A percentile compares a stretch with the other conserved stretches of the same genome.
Conservation (phyloP, 2,113 vertebrate genomes). For the Charina bottae region DNA sequence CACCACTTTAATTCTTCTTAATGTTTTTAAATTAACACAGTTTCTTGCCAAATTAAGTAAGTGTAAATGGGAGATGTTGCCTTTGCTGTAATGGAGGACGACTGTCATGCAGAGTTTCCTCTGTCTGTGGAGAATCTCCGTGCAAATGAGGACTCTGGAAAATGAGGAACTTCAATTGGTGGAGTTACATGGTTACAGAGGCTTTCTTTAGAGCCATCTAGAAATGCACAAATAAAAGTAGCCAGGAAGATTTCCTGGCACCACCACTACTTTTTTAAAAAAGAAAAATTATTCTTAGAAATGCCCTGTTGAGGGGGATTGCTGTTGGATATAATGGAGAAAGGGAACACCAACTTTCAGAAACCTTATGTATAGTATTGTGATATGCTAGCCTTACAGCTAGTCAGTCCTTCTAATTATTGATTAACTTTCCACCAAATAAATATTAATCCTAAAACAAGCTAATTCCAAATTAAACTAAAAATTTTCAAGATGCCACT, state of each 20-base stretch:
- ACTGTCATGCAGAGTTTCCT: background rate
- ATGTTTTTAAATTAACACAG: background rate
- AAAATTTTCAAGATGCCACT: background rate
- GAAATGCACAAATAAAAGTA: background rate
- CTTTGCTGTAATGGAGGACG: background rate
- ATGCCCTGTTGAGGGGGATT: background rate
- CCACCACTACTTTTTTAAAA: background rate
- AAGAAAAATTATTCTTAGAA: background rate
- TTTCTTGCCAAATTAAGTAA: background rate
- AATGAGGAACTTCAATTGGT: background rate
- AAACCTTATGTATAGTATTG: background rate
- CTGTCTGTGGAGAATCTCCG: background rate
- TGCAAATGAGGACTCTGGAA: background rate
- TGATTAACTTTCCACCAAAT: background rate
- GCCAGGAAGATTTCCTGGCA: slow-evolving; percentile 7
- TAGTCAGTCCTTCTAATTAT: slow-evolving; percentile 16
- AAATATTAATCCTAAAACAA: background rate
- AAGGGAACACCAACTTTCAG: background rate
- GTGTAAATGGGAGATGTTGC: background rate
- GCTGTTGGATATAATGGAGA: background rate
- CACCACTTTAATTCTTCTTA: background rate
- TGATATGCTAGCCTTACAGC: background rate
- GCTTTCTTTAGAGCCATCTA: background rate
- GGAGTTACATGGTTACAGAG: background rate
- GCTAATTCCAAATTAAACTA: slow-evolving; percentile 1